Evolutionary conservation across 2,888 invertebrate genomes (phyloP), one percentile per base, ranked within the genome.

Genomic region (Xylota segnis): DNA sequence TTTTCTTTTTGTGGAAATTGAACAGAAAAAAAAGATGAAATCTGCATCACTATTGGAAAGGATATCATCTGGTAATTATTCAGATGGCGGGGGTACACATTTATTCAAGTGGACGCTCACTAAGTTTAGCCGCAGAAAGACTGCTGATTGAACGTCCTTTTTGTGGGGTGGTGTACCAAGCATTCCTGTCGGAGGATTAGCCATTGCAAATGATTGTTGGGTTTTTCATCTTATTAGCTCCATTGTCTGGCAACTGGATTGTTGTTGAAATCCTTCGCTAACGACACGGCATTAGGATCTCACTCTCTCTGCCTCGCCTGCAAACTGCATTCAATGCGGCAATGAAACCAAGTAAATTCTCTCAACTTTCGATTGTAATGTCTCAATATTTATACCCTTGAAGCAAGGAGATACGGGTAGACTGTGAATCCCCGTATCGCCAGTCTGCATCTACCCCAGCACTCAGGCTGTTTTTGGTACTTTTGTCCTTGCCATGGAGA

Each of bases 201-300:
- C 76, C 56, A 45, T 81, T 81, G 66, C 84, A 86, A 81, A 86
- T 84, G 65, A 75, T 66, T 81, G 75, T 71, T 23, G 65, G 59
- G 66, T 83, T 71, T 72, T 76, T 79, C 79, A 83, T 79, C 83
- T 83, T 83, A 79, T 83, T 83, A 83, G 83, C 68, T 74, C 71
- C 58, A 81, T 81, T 86, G 81, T 86, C 79, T 74, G 56, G 79
- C 63, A 79, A 83, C 79, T 70, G 79, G 56, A 83, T 83, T 83
- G 74, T 72, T 71, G 59, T 43, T 66, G 52, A 72, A 77, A 83
- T 77, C 82, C 68, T 72, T 61, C 40, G 12, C 43, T 40, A 54
- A 70, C 65, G 59, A 74, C 65, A 79, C 12, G 66, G 74, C 16
- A 79, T 79, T 74, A 72, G 58, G 59, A 47, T 50, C 50, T 18